Base-by-base conservation (phyloP, 2,113 vertebrate genomes). In the Atrichornis clamosus region DNA sequence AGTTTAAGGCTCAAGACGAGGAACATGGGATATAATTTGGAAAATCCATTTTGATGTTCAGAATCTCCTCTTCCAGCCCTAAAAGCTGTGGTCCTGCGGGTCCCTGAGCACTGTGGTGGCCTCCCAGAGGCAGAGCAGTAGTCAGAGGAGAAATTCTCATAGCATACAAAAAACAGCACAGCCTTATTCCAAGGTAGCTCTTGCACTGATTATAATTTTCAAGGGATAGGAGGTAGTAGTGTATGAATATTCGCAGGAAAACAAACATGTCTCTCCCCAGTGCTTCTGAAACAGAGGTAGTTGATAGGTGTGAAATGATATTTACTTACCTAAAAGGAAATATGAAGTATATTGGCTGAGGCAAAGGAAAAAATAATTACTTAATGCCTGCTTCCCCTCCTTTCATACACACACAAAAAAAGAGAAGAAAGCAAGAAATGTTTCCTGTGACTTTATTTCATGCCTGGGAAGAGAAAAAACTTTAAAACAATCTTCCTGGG, bases 401-500 rank as follows among this genome's bases (percentile, higher is more conserved):
- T 55, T 46, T 41, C 9, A 15, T 16, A 28, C 46, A 46, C 56
- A 28, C 59, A 59, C 15, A 41, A 21, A 35, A 39, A 11, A 37
- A 41, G 30, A 9, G 4, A 15, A 65, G 24, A 23, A 28, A 74
- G 35, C 18, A 11, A 47, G 10, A 37, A 1, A n/a, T 30, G 11
- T 56, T 85, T 85, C n/a, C 24, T 37, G 10, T 56, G 46, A 73
- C 39, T 92, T 88, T 22, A 23, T 42, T 87, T 84, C 53, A 83
- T 63, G 76, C 18, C 24, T 74, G 19, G 63, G 72, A 81, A 90
- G 21, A 58, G 26, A 65, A 77, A 75, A 37, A 87, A 23, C 68
- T 88, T 88, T 77, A 30, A 84, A 80, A 77, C 26, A 17, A 24
- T 47, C 86, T 94, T 92, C 68, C 72, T 95, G 88, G 90, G 94